Evolutionary conservation across 1,140 invertebrate species (phyloP).

Genomic region (Pachyrhynchus sulphureomaculatus): DNA sequence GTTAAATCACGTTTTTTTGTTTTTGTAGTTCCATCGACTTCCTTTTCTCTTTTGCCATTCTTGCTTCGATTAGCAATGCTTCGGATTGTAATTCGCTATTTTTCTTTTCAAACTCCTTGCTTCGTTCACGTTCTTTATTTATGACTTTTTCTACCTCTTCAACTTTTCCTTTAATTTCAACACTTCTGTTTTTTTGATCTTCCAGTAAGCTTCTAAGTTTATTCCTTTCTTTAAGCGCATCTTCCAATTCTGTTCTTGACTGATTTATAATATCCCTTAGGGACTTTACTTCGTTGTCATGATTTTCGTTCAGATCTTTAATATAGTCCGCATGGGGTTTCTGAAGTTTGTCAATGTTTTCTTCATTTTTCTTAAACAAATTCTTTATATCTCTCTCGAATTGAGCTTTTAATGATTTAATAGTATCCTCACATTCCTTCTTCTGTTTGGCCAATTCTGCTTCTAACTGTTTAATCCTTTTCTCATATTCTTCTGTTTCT

Average conservation of each 20-base stretch:
- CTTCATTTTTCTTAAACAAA: constrained; percentile 32
- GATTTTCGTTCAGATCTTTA: constrained; percentile 27
- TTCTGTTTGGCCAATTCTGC: constrained; percentile 33
- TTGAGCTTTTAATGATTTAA: constrained; percentile 34
- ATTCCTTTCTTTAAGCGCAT: constrained; percentile 1
- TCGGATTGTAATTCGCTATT: constrained; percentile 7
- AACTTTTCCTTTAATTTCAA: constrained; percentile 32
- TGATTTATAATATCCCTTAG: constrained; percentile 29
- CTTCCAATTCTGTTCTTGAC: constrained; percentile 18
- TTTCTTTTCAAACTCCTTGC: constrained; percentile 25
- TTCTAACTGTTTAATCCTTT: constrained; percentile 22
- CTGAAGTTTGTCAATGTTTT: constrained; percentile 38
- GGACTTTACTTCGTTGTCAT: constrained; percentile 33
- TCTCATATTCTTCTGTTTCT: not conserved
- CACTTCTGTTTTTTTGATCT: constrained; percentile 25
- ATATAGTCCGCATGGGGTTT: constrained; percentile 34
- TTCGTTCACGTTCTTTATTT: constrained; percentile 16
- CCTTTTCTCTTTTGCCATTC: constrained; percentile 20
- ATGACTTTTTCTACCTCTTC: constrained; percentile 28
- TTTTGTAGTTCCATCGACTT: constrained; percentile 10
- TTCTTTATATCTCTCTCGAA: constrained; percentile 39
- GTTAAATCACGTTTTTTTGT: constrained; percentile 1
- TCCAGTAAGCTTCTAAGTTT: constrained; percentile 22
- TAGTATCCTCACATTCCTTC: constrained; percentile 36
- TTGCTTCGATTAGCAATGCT: constrained; percentile 6